These are phyloP conservation scores for Aphidius ervi DNA, from an alignment of 1,140 invertebrate genomes.

Conservation along the genomic window DNA sequence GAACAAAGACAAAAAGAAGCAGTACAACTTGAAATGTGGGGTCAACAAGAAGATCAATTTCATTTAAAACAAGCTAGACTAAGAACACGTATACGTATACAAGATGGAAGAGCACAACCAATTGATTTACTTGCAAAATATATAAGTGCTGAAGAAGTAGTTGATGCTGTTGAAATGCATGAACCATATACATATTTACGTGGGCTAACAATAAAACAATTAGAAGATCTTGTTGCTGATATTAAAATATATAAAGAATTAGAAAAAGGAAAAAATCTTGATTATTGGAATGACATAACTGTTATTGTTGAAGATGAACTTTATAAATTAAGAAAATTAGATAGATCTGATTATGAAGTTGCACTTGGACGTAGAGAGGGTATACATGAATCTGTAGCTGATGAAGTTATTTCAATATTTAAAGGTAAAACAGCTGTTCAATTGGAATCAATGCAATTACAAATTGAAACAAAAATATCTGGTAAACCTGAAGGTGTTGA, in stretches of 20 bases:
- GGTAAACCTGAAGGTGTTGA: conserved; percentile 86
- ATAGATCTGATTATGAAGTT: conserved; percentile 62
- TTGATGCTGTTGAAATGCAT: conserved; percentile 94
- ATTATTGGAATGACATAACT: conserved; percentile 97
- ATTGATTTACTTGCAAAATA: conserved; percentile 97
- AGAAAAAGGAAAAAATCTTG: conserved; percentile 79
- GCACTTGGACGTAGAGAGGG: conserved; percentile 77
- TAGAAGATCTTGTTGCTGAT: conserved; percentile 97
- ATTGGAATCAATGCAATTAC: conserved; percentile 74
- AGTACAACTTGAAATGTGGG: conserved; percentile 92
- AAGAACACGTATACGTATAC: conserved; percentile 89
- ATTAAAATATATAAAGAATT: conserved; percentile 90
- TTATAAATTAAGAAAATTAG: conserved; percentile 76
- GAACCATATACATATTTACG: conserved; percentile 96
- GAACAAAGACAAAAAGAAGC: conserved; percentile 91
- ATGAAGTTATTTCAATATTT: conserved; percentile 86
- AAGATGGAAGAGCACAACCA: conserved; percentile 94
- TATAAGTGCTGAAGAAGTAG: conserved; percentile 87
- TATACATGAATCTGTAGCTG: conserved; percentile 88
- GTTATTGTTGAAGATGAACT: conserved; percentile 95
- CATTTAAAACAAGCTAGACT: conserved; percentile 85
- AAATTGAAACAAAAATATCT: conserved; percentile 87
- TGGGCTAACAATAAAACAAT: conserved; percentile 83
- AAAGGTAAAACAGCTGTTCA: conserved; percentile 90
- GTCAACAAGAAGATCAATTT: conserved; percentile 90